Evolutionary conservation across 1,140 invertebrate species (phyloP).

Genomic region (Dendroctonus valens): DNA sequence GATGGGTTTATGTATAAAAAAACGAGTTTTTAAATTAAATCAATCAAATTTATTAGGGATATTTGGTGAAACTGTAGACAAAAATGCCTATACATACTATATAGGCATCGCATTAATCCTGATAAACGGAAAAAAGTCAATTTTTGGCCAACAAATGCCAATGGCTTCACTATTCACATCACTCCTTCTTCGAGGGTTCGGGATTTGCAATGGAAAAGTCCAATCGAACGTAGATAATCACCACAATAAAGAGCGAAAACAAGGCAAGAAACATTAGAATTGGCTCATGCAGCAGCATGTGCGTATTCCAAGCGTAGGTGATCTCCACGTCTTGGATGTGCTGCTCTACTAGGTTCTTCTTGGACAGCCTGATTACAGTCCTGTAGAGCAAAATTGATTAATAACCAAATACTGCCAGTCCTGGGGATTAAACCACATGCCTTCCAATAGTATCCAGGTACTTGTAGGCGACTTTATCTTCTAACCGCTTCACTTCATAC

Average conservation of each 20-base stretch:
- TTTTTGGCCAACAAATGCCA: too few relatives aligned
- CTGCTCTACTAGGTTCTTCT: slow-evolving; percentile 90
- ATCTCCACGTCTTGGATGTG: slow-evolving; percentile 93
- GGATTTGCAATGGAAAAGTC: slow-evolving; percentile 84
- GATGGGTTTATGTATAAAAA: too few relatives aligned
- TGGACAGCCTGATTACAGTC: slow-evolving; percentile 81
- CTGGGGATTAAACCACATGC: slow-evolving; percentile 1
- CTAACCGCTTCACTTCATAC: slow-evolving; percentile 72
- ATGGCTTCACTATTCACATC: not conserved
- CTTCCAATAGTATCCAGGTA: slow-evolving; percentile 92
- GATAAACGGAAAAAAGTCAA: too few relatives aligned
- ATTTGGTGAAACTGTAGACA: too few relatives aligned
- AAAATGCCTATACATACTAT: too few relatives aligned
- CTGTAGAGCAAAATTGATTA: slow-evolving; percentile 46
- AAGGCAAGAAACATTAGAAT: slow-evolving; percentile 84
- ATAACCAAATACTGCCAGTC: not conserved
- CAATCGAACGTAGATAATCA: slow-evolving; percentile 92
- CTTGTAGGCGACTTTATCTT: slow-evolving; percentile 82
- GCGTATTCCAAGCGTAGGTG: slow-evolving; percentile 84
- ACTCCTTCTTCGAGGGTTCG: slow-evolving; percentile 46
- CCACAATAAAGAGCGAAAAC: slow-evolving; percentile 85
- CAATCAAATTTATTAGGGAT: too few relatives aligned
- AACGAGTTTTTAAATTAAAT: too few relatives aligned
- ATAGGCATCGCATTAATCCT: too few relatives aligned
- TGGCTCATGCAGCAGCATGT: slow-evolving; percentile 89